Evolutionary conservation across 2,888 invertebrate genomes (phyloP).

Genomic region (Pseudeuparius sepicola): DNA sequence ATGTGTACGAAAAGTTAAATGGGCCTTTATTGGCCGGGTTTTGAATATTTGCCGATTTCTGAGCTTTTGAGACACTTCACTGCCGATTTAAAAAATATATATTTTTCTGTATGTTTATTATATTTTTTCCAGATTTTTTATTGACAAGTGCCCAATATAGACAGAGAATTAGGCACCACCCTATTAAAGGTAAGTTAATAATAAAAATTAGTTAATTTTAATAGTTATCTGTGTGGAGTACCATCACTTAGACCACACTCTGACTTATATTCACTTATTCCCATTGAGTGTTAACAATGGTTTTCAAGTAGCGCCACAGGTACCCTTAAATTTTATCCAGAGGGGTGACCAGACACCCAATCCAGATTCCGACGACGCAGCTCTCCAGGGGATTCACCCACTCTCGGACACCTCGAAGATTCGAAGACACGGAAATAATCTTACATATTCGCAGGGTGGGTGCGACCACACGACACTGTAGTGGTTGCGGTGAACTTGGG

Average conservation of each 20-base stretch:
- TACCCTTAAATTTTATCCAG: conserved; percentile 23
- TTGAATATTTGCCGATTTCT: no score
- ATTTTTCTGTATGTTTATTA: not conserved
- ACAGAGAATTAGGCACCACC: conserved; percentile 29
- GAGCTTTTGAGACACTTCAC: no score
- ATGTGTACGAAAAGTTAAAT: no score
- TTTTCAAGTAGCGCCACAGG: conserved; percentile 26
- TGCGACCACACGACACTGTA: no score
- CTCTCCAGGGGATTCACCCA: conserved; percentile 32
- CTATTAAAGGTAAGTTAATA: conserved; percentile 30
- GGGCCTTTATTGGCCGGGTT: no score
- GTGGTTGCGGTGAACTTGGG: no score
- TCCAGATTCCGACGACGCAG: conserved; percentile 32
- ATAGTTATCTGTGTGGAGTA: no score
- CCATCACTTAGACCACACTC: conserved; percentile 11
- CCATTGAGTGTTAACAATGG: not conserved
- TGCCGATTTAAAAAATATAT: no score
- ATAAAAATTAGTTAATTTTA: conserved; percentile 7
- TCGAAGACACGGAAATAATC: conserved; percentile 27
- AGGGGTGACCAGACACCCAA: conserved; percentile 37
- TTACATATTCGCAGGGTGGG: no score
- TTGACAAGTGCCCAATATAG: conserved; percentile 17
- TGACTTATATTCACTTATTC: no score
- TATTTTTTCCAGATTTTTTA: conserved; percentile 14
- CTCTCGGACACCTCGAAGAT: conserved; percentile 31